Percentiles rank a stretch among this genome's conserved stretches.
Conservation (phyloP, 2,113 vertebrate species). For the Vulpes vulpes region DNA sequence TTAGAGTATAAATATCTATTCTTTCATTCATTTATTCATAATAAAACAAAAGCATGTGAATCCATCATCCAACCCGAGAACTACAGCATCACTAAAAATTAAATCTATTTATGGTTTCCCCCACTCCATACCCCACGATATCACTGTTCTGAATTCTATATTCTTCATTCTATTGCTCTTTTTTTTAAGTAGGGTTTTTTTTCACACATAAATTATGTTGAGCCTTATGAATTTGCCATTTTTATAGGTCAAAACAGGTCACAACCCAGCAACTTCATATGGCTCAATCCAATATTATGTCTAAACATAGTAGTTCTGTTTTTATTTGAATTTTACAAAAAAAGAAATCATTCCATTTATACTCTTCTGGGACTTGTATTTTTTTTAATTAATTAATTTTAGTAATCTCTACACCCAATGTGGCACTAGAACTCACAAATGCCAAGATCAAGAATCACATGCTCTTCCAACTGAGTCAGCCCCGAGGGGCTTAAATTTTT, state of each 20-base stretch:
- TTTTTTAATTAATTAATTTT: background rate
- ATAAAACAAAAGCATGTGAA: constrained; percentile 8
- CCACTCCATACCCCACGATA: background rate
- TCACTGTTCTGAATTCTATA: background rate
- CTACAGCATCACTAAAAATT: constrained; percentile 34
- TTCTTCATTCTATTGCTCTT: background rate
- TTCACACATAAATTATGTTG: background rate
- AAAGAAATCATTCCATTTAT: background rate
- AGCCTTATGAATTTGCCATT: background rate
- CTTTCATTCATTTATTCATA: constrained; percentile 32
- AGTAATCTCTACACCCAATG: background rate
- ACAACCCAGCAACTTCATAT: background rate
- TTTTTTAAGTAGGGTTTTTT: background rate
- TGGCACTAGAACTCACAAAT: background rate
- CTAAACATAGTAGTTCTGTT: background rate
- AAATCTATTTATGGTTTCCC: background rate
- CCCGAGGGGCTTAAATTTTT: background rate
- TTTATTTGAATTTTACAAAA: constrained; percentile 22
- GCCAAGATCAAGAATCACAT: background rate
- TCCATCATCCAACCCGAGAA: background rate
- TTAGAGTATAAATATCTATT: background rate
- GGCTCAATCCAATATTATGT: background rate
- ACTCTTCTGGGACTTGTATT: background rate
- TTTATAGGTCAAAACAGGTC: background rate
- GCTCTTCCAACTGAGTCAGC: background rate